Percentiles rank a stretch among this genome's conserved stretches.
Conservation (phyloP, 92 coral and sea anemone species). For the Epizoanthus illoricatus region DNA sequence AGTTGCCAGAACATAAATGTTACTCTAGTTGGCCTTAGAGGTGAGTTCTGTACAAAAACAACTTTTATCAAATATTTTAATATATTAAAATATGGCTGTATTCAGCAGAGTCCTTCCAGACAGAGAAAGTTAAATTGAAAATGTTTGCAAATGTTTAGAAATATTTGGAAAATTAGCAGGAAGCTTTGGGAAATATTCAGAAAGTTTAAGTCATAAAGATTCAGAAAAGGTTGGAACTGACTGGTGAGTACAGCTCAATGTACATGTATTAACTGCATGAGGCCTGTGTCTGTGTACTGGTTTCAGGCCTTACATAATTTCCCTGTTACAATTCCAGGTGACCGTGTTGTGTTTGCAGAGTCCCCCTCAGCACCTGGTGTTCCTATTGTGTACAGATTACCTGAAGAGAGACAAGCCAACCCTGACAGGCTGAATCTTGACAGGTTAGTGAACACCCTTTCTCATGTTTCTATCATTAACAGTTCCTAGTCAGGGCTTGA, state of each 20-base stretch:
- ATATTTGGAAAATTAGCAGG: no score
- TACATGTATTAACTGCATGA: not conserved
- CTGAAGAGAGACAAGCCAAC: slow-evolving; percentile 96
- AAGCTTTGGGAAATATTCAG: no score
- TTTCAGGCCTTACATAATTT: not conserved
- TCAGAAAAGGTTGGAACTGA: no score
- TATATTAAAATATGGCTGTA: no score
- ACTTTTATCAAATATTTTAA: no score
- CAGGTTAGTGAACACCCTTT: slow-evolving; percentile 59
- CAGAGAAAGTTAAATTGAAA: no score
- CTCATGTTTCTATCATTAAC: no score
- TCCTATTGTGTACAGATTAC: slow-evolving; percentile 94
- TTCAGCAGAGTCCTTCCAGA: no score
- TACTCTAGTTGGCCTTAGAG: not conserved
- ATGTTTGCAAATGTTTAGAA: no score
- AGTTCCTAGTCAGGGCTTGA: no score
- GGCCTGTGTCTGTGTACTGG: not conserved
- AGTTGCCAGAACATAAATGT: not conserved
- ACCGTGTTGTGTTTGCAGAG: slow-evolving; percentile 95
- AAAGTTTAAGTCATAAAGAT: no score
- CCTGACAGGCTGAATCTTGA: slow-evolving; percentile 96
- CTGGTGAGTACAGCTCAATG: no score
- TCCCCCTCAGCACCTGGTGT: slow-evolving; percentile 91
- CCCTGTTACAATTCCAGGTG: slow-evolving; percentile 58
- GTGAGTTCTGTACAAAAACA: not conserved